A percentile compares a stretch with the other conserved stretches of the same genome.
Conservation (phyloP, 92 coral and sea anemone genomes). For the Zoanthus sansibaricus region DNA sequence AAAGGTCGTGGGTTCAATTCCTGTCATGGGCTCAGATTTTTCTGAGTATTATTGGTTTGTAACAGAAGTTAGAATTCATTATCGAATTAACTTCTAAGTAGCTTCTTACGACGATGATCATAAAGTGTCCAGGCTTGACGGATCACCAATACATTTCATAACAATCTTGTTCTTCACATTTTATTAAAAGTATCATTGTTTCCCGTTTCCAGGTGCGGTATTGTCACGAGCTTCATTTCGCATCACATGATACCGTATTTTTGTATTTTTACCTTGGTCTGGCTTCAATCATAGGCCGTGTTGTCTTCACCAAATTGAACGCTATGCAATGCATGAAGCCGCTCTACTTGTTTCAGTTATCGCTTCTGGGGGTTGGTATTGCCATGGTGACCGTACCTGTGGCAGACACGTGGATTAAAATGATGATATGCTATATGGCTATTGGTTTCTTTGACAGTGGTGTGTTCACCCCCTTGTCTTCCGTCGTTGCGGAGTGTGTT, state of each 20-base stretch:
- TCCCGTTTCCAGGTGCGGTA: conserved; percentile 6
- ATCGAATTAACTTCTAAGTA: too few species aligned
- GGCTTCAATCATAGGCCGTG: not conserved
- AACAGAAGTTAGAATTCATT: too few species aligned
- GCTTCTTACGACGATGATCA: too few species aligned
- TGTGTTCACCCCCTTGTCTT: conserved; percentile 15
- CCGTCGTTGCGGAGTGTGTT: conserved; percentile 18
- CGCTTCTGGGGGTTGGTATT: conserved; percentile 31
- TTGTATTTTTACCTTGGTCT: conserved; percentile 14
- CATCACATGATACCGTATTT: not conserved
- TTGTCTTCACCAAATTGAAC: conserved; percentile 14
- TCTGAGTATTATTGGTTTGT: too few species aligned
- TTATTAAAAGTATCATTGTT: not conserved
- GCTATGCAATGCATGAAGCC: conserved; percentile 1
- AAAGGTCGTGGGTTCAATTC: too few species aligned
- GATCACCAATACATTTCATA: too few species aligned
- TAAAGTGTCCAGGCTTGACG: too few species aligned
- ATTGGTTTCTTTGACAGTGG: conserved; percentile 35
- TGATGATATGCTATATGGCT: conserved; percentile 12
- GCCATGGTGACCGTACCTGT: conserved; percentile 19
- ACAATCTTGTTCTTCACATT: not conserved
- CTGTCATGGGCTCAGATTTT: too few species aligned
- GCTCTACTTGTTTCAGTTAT: conserved; percentile 11
- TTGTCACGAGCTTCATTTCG: not conserved
- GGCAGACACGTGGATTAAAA: conserved; percentile 31